Base-by-base conservation (phyloP, 2,797 vertebrate species). In the Cygnus olor region DNA sequence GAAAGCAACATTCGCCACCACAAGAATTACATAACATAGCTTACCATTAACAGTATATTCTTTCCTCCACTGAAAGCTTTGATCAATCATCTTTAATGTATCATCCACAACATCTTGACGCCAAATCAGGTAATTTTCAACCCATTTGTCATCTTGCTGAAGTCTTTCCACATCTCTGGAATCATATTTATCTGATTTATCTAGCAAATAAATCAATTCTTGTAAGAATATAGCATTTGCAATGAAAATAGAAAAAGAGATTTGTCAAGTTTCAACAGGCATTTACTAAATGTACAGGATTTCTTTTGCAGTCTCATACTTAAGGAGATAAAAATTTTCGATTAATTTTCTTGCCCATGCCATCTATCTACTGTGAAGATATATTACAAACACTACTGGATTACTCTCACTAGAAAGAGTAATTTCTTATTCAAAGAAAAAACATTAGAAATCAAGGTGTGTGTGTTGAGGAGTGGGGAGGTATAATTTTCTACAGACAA, bases 41-140 rank as follows among this genome's bases (percentile, higher is more conserved):
- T 97, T 98, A 99, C 99, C 99, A 80, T 99, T 99, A 80, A 99
- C 85, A 17, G 97, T 95, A 81, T 98, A 98, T 16, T 99, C 99
- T 91, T 99, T 99, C 71, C 99, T 99, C 99, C 99, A 99, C 49
- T 98, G 99, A 78, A 99, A 97, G 96, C 99, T 99, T 85, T 99
- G 99, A 96, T 99, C 99, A 17, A 99, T 99, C 99, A 99, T 99
- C 97, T 99, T 99, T 93, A 99, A 93, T 8, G 99, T 96, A 65
- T 99, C 99, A 8, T 99, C 99, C 40, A 99, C 88, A 32, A 98
- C 96, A 92, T 98, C 98, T 0, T 98, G 94, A 94, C 99, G 98
- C 99, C 99, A 99, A 32, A 95, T 60, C 74, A 99, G 98, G 93
- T 99, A 99, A 74, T 98, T 96, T 82, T 99, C 98, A 94, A 99